Evolutionary conservation across 2,797 vertebrate genomes (phyloP), one percentile per base, ranked within the genome.

Genomic region (Lithobates pipiens): DNA sequence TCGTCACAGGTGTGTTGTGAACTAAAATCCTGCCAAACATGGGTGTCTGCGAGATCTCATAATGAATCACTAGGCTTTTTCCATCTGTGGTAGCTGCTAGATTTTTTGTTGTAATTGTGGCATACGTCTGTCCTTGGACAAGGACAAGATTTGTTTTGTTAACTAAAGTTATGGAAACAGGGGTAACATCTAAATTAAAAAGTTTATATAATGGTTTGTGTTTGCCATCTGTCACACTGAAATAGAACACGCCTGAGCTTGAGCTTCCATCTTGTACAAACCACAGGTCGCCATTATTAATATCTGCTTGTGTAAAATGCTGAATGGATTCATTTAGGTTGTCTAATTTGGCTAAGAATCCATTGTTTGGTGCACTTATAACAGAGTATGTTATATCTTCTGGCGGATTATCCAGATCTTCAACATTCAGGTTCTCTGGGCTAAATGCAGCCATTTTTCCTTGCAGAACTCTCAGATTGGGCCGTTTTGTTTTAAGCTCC

Each of bases 131-230:
- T 39, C 96, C 96, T 90, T 98, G 97, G 9, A 89, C 91, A 85
- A 99, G 88, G 0, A 50, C 87, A 84, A 98, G 80, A 69, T 89
- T 91, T 10, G 94, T 95, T 89, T 93, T 91, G 89, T 96, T 97
- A 82, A 95, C 89, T 3, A 99, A 82, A 11, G 91, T 93, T 89
- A 98, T 91, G 7, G 91, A 80, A 1, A 96, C 90, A 65, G 96
- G 93, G 61, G 89, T 91, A 44, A 98, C 96, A 61, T 98, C 96
- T 54, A 98, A 88, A 88, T 95, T 96, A 80, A 99, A 99, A 0
- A 97, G 94, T 91, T 97, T 98, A 91, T 97, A 98, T 76, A 98
- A 91, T 1, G 97, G 97, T 78, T 92, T 92, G 83, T 98, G 97
- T 77, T 95, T 93, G n/a, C 97, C 96, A 50, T 97, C 97, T 0